These are phyloP conservation scores for Homarus gammarus DNA, from an alignment of 2,888 invertebrate genomes.

Conservation along the genomic window DNA sequence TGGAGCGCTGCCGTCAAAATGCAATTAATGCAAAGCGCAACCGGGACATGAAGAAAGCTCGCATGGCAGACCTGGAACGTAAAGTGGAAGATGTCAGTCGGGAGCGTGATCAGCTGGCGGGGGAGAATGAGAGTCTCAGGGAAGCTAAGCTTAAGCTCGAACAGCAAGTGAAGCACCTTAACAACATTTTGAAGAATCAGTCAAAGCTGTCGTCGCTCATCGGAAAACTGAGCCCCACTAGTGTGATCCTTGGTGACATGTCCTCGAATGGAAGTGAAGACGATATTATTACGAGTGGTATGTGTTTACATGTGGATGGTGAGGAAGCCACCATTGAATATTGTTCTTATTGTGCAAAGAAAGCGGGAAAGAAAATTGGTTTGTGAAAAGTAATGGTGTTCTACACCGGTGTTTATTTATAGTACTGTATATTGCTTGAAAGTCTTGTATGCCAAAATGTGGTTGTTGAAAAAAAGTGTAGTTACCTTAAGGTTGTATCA, in stretches of 20 bases:
- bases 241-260: conserved; percentile 45
- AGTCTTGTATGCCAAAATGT: no score
- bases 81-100: conserved; percentile 43
- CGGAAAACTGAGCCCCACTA: conserved; percentile 32
- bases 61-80: conserved; percentile 65
- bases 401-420: no score
- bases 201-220: conserved; percentile 48
- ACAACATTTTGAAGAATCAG: conserved; percentile 58
- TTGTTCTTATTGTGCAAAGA: conserved; percentile 66
- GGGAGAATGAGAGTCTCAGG: conserved; percentile 62
- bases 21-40: conserved; percentile 76
- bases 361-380: conserved; percentile 52
- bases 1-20: conserved; percentile 75
- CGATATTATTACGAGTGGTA: conserved; percentile 53
- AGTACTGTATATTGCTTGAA: no score
- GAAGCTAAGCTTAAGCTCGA: conserved; percentile 45
- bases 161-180: conserved; percentile 57
- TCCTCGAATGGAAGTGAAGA: conserved; percentile 31
- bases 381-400: background rate
- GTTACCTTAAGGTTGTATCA: no score
- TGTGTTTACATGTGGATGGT: conserved; percentile 67
- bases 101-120: conserved; percentile 59
- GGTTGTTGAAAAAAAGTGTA: no score
- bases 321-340: conserved; percentile 61
- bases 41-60: conserved; percentile 75